These are phyloP conservation scores for Drosophila ezoana DNA, from an alignment of 2,888 invertebrate species.

Conservation along the genomic window DNA sequence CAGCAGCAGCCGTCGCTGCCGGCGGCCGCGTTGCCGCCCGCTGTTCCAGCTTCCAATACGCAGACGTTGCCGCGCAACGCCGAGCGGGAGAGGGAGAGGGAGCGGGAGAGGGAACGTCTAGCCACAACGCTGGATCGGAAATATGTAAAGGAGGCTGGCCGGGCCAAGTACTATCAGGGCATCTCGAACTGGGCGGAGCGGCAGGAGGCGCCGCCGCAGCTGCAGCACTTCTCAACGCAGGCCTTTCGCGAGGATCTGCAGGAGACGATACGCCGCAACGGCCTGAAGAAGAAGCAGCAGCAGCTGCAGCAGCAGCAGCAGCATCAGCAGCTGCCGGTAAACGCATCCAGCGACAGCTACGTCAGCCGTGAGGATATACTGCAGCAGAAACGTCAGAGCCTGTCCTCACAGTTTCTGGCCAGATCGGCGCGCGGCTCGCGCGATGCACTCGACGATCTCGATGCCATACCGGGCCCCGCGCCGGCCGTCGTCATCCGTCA, in stretches of 20 bases:
- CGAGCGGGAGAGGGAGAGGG: slow-evolving; percentile 59
- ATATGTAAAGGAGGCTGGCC: slow-evolving; percentile 81
- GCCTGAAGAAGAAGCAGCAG: slow-evolving; percentile 75
- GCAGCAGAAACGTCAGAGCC: slow-evolving; percentile 83
- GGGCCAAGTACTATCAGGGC: slow-evolving; percentile 89
- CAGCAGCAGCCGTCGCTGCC: not conserved
- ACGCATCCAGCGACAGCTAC: slow-evolving; percentile 70
- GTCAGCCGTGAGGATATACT: slow-evolving; percentile 84
- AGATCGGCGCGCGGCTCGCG: slow-evolving; percentile 82
- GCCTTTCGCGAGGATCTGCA: slow-evolving; percentile 84
- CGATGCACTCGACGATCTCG: slow-evolving; percentile 82
- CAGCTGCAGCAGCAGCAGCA: slow-evolving; percentile 38
- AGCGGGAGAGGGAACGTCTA: slow-evolving; percentile 32
- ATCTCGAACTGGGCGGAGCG: slow-evolving; percentile 90
- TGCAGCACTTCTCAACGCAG: slow-evolving; percentile 83
- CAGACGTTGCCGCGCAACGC: slow-evolving; percentile 63
- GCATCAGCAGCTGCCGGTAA: slow-evolving; percentile 51
- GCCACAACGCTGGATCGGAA: slow-evolving; percentile 45
- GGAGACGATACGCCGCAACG: slow-evolving; percentile 84
- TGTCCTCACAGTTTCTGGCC: slow-evolving; percentile 82
- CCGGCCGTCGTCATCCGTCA: slow-evolving; percentile 8
- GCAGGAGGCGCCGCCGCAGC: slow-evolving; percentile 44
- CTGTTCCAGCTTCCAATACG: slow-evolving; percentile 64
- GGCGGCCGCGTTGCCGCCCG: not conserved
- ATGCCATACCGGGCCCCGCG: slow-evolving; percentile 77